A percentile compares a stretch with the other conserved stretches of the same genome.
phyloP scores from a whole-genome alignment of 2,888 invertebrate genomes.

The Watsonalla binaria region DNA sequence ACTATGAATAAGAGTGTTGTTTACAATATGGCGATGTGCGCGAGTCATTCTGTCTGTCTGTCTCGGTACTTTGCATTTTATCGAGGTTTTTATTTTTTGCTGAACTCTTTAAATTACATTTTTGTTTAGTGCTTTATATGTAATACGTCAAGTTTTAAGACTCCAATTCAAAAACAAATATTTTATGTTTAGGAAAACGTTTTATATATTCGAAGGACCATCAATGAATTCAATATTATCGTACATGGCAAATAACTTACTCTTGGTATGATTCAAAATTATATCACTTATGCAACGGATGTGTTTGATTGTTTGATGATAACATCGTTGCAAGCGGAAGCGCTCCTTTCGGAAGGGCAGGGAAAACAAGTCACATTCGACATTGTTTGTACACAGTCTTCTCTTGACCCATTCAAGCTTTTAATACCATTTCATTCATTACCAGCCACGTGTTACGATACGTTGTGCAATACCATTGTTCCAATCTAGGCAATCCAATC shows the following conservation, averaged over 20 bases:
- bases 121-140: no score
- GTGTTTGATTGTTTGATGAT: conserved; percentile 37
- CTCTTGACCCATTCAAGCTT: conserved; percentile 22
- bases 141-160: no score
- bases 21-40: conserved; percentile 23
- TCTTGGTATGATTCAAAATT: background rate
- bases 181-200: no score
- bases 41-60: conserved; percentile 24
- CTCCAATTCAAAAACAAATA: no score
- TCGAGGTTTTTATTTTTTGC: no score
- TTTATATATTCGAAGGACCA: no score
- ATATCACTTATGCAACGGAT: conserved; percentile 29
- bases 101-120: no score
- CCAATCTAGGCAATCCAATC: conserved; percentile 10
- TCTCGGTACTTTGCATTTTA: conserved; percentile 1
- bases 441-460: conserved; percentile 34
- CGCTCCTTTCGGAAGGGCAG: conserved; percentile 32
- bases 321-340: conserved; percentile 35
- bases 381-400: conserved; percentile 40
- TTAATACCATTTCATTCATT: conserved; percentile 43
- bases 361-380: conserved; percentile 23
- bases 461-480: conserved; percentile 42
- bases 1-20: conserved; percentile 13
- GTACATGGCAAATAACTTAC: background rate
- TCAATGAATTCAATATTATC: no score